Evolutionary conservation across 2,797 vertebrate genomes (phyloP).

Genomic region (Coluber constrictor): DNA sequence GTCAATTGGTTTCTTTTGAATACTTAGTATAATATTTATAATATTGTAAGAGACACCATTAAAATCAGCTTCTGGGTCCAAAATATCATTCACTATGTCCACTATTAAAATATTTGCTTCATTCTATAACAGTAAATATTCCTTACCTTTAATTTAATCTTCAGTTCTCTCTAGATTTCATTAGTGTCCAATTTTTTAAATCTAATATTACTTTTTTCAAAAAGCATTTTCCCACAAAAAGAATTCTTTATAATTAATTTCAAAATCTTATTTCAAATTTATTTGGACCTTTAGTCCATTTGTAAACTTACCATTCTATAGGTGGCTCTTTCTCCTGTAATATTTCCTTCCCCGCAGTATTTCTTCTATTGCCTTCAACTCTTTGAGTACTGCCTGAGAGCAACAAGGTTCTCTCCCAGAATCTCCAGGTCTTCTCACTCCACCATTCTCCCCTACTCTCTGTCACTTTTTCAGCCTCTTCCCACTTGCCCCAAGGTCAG

Average conservation of each 20-base stretch:
- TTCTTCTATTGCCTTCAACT: not conserved
- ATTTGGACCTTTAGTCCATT: not conserved
- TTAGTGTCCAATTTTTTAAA: not conserved
- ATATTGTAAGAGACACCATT: not conserved
- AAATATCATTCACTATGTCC: not conserved
- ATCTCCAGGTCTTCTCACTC: not conserved
- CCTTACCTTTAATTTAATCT: too few relatives aligned
- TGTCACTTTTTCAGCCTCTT: not conserved
- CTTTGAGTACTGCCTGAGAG: not conserved
- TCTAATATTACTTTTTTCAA: too few relatives aligned
- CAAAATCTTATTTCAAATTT: not conserved
- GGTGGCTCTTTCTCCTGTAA: not conserved
- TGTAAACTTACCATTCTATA: not conserved
- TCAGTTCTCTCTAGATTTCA: too few relatives aligned
- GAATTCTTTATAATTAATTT: not conserved
- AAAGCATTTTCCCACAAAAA: not conserved
- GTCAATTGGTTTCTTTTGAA: too few relatives aligned
- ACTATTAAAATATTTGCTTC: not conserved
- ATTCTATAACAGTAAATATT: not conserved
- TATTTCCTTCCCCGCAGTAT: not conserved
- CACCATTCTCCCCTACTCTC: not conserved
- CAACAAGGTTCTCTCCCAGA: not conserved
- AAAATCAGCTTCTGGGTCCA: not conserved
- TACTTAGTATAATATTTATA: too few relatives aligned
- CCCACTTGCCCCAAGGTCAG: not conserved